These are phyloP conservation scores for Chymomyza procnemis DNA, from an alignment of 2,888 invertebrate species.

Conservation along the genomic window DNA sequence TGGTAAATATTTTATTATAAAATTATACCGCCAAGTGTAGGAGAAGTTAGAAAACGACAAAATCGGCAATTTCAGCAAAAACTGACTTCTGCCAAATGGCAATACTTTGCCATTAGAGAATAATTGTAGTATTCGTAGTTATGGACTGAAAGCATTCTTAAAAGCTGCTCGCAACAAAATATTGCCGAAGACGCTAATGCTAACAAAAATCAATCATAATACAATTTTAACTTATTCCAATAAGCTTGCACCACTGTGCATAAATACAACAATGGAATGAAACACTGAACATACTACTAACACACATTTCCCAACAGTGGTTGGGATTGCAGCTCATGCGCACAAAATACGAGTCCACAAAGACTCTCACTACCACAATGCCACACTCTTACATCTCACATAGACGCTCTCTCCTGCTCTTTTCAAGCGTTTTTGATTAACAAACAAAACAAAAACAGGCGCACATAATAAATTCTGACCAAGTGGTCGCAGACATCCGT, in stretches of 20 bases:
- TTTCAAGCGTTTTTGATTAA: constrained; percentile 6
- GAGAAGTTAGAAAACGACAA: too few relatives aligned
- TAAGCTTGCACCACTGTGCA: neutral
- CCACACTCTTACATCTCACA: neutral
- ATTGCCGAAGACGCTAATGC: too few relatives aligned
- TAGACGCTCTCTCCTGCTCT: constrained; percentile 3
- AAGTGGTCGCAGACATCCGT: neutral
- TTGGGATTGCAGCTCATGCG: constrained; percentile 52
- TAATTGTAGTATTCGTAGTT: too few relatives aligned
- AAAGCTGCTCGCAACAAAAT: too few relatives aligned
- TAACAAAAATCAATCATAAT: too few relatives aligned
- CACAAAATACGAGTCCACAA: constrained; percentile 14
- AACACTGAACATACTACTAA: constrained; percentile 61
- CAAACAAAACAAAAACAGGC: constrained; percentile 36
- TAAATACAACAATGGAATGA: neutral
- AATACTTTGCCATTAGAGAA: too few relatives aligned
- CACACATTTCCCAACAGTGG: constrained; percentile 64
- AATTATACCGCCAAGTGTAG: neutral
- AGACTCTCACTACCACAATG: neutral
- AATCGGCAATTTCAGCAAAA: too few relatives aligned
- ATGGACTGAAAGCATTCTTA: too few relatives aligned
- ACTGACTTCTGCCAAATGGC: too few relatives aligned
- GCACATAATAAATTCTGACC: constrained; percentile 15
- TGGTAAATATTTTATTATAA: neutral
- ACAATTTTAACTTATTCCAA: neutral